A percentile compares a stretch with the other conserved stretches of the same genome.
phyloP scores from a whole-genome alignment of 2,797 vertebrate genomes.

The Margarornis squamiger region DNA sequence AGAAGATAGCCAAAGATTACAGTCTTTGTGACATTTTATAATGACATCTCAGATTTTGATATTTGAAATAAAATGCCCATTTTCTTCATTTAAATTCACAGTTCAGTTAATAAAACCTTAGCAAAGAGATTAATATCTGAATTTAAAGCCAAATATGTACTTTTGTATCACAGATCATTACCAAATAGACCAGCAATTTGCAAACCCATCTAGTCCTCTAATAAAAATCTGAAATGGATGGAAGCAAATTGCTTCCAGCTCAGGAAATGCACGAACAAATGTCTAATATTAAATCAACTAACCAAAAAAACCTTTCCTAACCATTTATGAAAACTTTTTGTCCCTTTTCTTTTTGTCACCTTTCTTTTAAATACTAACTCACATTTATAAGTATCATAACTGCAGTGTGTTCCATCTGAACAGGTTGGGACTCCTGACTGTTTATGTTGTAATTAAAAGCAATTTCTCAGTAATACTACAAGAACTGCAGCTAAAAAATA shows the following conservation, averaged over 20 bases:
- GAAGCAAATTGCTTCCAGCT: background rate
- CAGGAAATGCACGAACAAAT: background rate
- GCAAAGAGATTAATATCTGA: background rate
- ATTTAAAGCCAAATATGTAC: background rate
- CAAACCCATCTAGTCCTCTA: background rate
- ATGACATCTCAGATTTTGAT: rapidly evolving
- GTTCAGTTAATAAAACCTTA: background rate
- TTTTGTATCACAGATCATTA: rapidly evolving
- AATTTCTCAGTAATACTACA: background rate
- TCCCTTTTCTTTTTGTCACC: background rate
- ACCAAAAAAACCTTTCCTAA: background rate
- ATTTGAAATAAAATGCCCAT: background rate
- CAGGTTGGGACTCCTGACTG: background rate
- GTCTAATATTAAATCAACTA: background rate
- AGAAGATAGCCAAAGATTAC: background rate
- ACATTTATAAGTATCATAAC: background rate
- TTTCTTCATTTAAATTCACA: background rate
- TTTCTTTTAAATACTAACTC: background rate
- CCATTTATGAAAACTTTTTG: background rate
- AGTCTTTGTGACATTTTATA: background rate
- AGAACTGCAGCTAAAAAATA: background rate
- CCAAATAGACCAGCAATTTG: background rate
- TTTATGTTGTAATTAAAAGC: background rate
- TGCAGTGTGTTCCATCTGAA: background rate
- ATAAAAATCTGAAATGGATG: background rate